These are phyloP conservation scores for Phyllopteryx taeniolatus DNA, from an alignment of 2,113 vertebrate species.

Conservation along the genomic window DNA sequence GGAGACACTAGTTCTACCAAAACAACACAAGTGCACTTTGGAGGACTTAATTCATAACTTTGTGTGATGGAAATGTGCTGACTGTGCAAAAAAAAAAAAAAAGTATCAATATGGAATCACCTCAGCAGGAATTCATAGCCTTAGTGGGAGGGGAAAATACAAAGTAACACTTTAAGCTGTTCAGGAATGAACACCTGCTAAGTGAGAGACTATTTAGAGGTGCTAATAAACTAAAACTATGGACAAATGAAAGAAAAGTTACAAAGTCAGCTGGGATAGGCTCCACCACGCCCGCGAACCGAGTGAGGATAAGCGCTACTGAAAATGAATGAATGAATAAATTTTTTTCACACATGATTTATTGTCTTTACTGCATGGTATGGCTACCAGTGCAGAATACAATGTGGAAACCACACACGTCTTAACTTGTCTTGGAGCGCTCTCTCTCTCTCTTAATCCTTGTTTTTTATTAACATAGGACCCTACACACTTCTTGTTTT, in stretches of 20 bases:
- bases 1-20: background rate
- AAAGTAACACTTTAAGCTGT: conserved; percentile 15
- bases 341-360: no score
- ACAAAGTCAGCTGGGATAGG: no score
- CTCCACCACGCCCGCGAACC: no score
- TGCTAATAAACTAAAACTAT: background rate
- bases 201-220: conserved; percentile 2
- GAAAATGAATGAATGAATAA: no score
- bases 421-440: no score
- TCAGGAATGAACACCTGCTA: conserved; percentile 5
- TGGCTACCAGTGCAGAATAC: no score
- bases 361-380: no score
- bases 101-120: conserved; percentile 29
- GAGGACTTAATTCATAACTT: background rate
- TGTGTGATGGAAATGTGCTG: background rate
- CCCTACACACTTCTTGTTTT: no score
- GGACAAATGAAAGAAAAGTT: background rate
- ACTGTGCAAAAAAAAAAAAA: background rate
- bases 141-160: background rate
- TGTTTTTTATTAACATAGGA: no score
- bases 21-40: background rate
- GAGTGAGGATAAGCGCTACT: no score
- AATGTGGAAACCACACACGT: no score
- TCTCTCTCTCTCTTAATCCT: no score
- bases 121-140: conserved; percentile 21